Conservation (phyloP, 2,888 invertebrate genomes). For the Synergus japonicus region DNA sequence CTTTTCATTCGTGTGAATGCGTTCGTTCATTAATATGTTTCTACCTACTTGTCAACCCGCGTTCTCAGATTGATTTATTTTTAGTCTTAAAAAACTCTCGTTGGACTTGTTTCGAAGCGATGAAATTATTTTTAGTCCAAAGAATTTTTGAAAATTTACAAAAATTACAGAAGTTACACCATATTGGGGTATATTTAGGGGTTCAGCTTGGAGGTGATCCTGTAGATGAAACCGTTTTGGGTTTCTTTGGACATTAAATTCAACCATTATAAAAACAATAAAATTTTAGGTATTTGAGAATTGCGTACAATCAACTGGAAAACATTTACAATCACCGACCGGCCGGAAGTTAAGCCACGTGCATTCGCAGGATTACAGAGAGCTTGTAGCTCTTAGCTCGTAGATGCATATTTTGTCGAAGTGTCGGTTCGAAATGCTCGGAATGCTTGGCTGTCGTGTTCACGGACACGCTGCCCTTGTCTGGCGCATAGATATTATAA, state of each 20-base stretch:
- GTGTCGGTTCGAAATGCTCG: slow-evolving; percentile 47
- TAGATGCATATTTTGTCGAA: slow-evolving; percentile 39
- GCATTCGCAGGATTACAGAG: neutral
- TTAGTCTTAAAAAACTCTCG: neutral
- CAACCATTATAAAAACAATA: too few species aligned
- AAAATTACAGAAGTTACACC: too few species aligned
- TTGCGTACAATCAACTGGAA: neutral
- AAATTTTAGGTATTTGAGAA: too few species aligned
- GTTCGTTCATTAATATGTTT: slow-evolving; percentile 22
- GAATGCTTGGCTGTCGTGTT: slow-evolving; percentile 54
- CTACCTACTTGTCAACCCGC: slow-evolving; percentile 8
- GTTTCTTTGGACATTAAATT: too few species aligned
- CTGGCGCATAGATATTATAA: slow-evolving; percentile 60
- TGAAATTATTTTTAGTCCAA: too few species aligned
- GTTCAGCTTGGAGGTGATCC: too few species aligned
- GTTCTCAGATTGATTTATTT: neutral
- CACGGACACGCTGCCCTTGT: slow-evolving; percentile 50
- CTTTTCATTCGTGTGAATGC: neutral
- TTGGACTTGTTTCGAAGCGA: too few species aligned
- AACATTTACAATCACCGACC: neutral
- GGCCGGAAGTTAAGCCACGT: neutral
- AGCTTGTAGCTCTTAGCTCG: slow-evolving; percentile 11
- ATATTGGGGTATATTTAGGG: too few species aligned
- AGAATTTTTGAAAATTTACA: too few species aligned
- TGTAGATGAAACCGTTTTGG: too few species aligned